Evolutionary conservation across 2,797 vertebrate genomes (phyloP).

Genomic region (Onychomys torridus): DNA sequence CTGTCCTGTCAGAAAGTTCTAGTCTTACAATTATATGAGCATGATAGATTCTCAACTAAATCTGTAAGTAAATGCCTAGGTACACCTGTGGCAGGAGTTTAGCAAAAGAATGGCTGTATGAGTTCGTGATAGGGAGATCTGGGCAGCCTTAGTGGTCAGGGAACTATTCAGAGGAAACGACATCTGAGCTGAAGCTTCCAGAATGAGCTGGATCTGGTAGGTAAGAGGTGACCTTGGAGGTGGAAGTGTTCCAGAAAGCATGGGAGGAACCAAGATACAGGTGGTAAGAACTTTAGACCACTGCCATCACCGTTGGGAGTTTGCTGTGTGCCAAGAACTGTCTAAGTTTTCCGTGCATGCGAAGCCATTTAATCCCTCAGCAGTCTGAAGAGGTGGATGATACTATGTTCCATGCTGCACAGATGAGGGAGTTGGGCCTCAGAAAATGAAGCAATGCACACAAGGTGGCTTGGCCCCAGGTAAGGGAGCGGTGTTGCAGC

Average conservation of each 20-base stretch:
- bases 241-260: not conserved
- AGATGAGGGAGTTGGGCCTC: not conserved
- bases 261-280: not conserved
- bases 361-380: constrained; percentile 6
- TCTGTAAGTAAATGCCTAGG: not conserved
- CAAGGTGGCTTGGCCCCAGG: not conserved
- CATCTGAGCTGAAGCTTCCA: not conserved
- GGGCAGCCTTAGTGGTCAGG: not conserved
- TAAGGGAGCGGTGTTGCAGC: not conserved
- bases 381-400: not conserved
- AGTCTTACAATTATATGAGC: not conserved
- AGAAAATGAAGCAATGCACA: not conserved
- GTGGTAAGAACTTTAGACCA: not conserved
- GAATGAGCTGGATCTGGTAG: not conserved
- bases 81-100: not conserved
- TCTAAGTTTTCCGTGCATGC: not conserved
- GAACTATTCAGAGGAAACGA: not conserved
- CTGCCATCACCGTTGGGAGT: not conserved
- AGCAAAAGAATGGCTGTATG: not conserved
- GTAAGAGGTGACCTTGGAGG: not conserved
- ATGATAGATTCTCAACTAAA: not conserved
- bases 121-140: not conserved
- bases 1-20: not conserved
- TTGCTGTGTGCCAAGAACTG: not conserved
- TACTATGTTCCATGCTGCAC: not conserved